Evolutionary conservation across 37 sponge, comb jelly and placozoan species (phyloP), one percentile per base, ranked within the genome.

Genomic region (Axinella damicornis): DNA sequence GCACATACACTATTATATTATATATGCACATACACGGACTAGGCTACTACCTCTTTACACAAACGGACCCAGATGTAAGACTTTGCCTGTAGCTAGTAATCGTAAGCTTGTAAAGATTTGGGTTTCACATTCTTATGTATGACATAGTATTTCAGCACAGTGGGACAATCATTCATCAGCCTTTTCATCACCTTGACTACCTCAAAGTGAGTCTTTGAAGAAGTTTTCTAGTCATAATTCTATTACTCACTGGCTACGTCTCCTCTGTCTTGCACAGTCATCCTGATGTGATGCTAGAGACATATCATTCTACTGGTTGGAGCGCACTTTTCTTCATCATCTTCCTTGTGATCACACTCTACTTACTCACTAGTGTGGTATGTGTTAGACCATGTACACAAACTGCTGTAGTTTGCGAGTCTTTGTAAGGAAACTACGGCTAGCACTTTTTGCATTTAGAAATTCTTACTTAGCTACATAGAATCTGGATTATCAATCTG

Each of bases 251-350:
- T 46, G 46, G 46, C 4, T 4, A 46, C 9, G 46, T 9, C 9
- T 46, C 9, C 9, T 92, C 68, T 57, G 92, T 81, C 11, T 22
- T 32, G 19, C 37, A 0, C 54, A 92, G 95, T 59, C 74, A 80
- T 71, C 97, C 97, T 57, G 93, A 92, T 91, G 89, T 94, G 31
- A 91, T 94, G 92, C 78, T 96, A 87, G 94, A 93, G 67, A 74
- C 90, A 15, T 96, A 91, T 67, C 30, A 33, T 37, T 15, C 73
- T 16, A 34, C 52, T 33, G 22, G 20, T n/a, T 70, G 62, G 18
- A 56, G 89, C 52, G 84, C 97, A 24, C 5, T 94, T 19, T 96
- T 94, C 81, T 96, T 94, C 69, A 84, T 96, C 12, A 25, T 91
- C 13, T 96, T 79, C 68, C 31, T 93, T 15, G 54, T 93, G 28